phyloP scores from a whole-genome alignment of 2,113 vertebrate species.

The Lynx canadensis region DNA sequence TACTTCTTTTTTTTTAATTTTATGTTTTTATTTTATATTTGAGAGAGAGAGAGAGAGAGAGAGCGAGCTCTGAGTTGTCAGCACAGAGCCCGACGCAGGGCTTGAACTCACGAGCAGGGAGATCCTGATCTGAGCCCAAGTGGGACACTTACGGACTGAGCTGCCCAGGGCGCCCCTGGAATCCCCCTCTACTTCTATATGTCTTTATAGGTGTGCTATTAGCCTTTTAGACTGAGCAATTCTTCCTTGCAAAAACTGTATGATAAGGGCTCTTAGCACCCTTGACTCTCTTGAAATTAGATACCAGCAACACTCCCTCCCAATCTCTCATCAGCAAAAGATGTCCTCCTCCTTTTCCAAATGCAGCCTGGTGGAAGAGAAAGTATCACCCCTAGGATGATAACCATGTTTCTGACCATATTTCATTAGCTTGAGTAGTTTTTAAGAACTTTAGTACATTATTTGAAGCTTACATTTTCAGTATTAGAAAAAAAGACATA shows the following conservation, averaged over 20 bases:
- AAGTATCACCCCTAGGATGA: not conserved
- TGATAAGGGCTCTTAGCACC: not conserved
- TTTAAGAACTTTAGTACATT: not conserved
- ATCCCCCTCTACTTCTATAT: not conserved
- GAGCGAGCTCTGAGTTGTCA: no score
- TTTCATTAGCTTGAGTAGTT: not conserved
- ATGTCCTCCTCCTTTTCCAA: not conserved
- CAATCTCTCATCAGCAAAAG: not conserved
- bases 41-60: no score
- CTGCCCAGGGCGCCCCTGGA: not conserved
- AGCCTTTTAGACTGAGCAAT: not conserved
- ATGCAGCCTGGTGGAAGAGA: not conserved
- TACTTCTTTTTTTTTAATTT: not conserved
- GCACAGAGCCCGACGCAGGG: no score
- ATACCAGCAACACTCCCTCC: not conserved
- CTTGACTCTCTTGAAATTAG: not conserved
- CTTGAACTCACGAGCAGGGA: no score
- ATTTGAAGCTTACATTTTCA: not conserved
- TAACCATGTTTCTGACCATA: not conserved
- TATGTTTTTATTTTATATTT: no score
- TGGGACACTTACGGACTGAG: no score
- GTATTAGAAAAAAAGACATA: not conserved
- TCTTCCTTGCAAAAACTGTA: not conserved
- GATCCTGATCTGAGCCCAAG: no score
- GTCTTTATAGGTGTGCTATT: not conserved